Base-by-base conservation (phyloP, 2,113 vertebrate species). In the Corythoichthys intestinalis region DNA sequence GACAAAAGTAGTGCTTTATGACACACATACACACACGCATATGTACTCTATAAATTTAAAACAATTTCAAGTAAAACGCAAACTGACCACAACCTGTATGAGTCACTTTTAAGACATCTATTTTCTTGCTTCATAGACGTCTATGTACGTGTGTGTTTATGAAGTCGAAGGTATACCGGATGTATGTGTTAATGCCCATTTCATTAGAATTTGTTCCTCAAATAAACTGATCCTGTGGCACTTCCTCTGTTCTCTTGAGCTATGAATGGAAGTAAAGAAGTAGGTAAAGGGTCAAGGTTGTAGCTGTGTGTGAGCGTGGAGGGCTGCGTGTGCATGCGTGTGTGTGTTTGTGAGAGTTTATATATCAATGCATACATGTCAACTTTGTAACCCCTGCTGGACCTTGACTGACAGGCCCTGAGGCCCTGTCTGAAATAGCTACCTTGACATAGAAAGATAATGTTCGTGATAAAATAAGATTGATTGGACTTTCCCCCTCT, bases 401-500 rank as follows among this genome's bases (percentile, higher is more conserved):
- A 59, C 34, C 14, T 59, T 59, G 34, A 39, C 17, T 60, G 60
- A 44, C 41, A 44, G 41, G 41, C 41, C 41, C 41, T 8, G 41
- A 84, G 69, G 54, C 15, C 68, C 52, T 73, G 65, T 67, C 70
- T 67, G 67, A 46, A 12, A 0, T 79, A 75, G 81, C 60, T 71
- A 68, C 73, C 78, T 76, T 73, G 73, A 80, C 72, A 71, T 58
- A 69, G 62, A 75, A 52, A 67, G 73, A 77, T 76, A 63, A 66
- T 74, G 74, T 74, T 74, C 73, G 70, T 76, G 56, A 79, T 79
- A 74, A 2, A 66, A 65, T n/a, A 41, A 4, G 47, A 28, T 76
- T 49, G 70, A 75, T 71, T 61, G 54, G 41, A 61, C n/a, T 49
- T 70, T 54, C 65, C 70, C 50, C 12, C 46, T 2, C 6, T 39